Conservation (phyloP, 1,140 invertebrate genomes). For the Littorina saxatilis region DNA sequence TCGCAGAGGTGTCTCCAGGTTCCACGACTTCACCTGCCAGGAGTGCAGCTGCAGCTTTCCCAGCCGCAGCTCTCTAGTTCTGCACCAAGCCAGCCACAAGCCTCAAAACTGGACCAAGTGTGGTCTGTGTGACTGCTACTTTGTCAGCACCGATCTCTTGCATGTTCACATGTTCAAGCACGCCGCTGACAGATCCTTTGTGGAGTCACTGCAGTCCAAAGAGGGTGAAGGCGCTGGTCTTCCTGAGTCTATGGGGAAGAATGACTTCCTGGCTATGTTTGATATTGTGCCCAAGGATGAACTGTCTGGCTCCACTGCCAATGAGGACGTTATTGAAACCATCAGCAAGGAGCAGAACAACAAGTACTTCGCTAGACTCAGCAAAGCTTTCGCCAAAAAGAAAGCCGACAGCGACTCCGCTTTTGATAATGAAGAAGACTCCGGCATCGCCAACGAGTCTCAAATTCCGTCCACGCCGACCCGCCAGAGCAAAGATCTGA, state of each 20-base stretch:
- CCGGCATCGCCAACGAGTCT: too few species aligned
- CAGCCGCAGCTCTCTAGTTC: conserved; percentile 82
- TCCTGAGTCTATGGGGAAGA: conserved; percentile 74
- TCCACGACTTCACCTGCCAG: conserved; percentile 83
- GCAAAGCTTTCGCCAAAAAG: neutral
- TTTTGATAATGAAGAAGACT: neutral
- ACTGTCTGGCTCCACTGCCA: conserved; percentile 36
- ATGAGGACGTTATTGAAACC: conserved; percentile 40
- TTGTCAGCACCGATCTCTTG: conserved; percentile 63
- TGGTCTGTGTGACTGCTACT: conserved; percentile 71
- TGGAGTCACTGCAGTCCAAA: conserved; percentile 44
- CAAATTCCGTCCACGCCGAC: neutral
- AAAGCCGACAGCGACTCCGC: neutral
- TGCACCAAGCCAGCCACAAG: conserved; percentile 72
- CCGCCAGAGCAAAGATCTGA: neutral
- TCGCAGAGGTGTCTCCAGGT: conserved; percentile 80
- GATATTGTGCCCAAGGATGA: conserved; percentile 77
- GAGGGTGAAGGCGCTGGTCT: conserved; percentile 37
- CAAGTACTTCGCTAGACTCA: conserved; percentile 61
- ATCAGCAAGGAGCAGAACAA: conserved; percentile 60
- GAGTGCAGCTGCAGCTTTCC: conserved; percentile 86
- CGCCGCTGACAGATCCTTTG: conserved; percentile 64
- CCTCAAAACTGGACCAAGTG: conserved; percentile 64
- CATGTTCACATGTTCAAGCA: conserved; percentile 73
- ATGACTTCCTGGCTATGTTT: conserved; percentile 88